Conservation (phyloP, 2,888 invertebrate genomes). For the Drosophila kuntzei region DNA sequence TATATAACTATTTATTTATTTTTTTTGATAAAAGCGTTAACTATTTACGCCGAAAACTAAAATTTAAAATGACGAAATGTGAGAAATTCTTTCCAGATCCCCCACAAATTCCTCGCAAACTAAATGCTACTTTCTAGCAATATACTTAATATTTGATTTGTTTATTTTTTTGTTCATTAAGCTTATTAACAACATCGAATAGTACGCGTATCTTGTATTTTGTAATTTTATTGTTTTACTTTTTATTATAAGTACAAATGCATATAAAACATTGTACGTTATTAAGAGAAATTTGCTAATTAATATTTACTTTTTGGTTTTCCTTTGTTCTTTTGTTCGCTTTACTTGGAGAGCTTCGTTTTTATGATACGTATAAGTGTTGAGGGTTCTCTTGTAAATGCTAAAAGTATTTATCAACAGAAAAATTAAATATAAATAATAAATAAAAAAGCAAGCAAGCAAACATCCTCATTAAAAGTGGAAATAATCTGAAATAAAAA, state of each 20-base stretch:
- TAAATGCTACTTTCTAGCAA: constrained; percentile 74
- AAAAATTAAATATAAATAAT: background rate
- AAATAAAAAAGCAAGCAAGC: constrained; percentile 12
- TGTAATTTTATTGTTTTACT: constrained; percentile 49
- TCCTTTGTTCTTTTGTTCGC: constrained; percentile 58
- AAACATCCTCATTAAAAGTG: constrained; percentile 14
- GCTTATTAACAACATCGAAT: constrained; percentile 80
- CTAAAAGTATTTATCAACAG: constrained; percentile 26
- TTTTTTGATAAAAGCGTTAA: constrained; percentile 74
- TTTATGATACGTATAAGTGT: constrained; percentile 82
- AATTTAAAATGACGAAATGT: constrained; percentile 47
- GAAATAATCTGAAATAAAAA: constrained; percentile 41
- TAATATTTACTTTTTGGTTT: constrained; percentile 65
- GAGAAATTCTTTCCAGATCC: constrained; percentile 26
- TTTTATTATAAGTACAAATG: constrained; percentile 48
- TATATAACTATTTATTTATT: constrained; percentile 37
- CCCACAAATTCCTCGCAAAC: constrained; percentile 51
- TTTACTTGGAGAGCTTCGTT: constrained; percentile 83
- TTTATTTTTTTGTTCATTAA: constrained; percentile 45
- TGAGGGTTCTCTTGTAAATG: constrained; percentile 50
- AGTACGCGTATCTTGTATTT: constrained; percentile 69
- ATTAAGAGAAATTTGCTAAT: constrained; percentile 82
- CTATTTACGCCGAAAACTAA: constrained; percentile 82
- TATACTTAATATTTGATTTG: constrained; percentile 47
- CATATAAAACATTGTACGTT: constrained; percentile 75